Conservation (phyloP, 2,113 vertebrate species). For the Aegithalos caudatus region DNA sequence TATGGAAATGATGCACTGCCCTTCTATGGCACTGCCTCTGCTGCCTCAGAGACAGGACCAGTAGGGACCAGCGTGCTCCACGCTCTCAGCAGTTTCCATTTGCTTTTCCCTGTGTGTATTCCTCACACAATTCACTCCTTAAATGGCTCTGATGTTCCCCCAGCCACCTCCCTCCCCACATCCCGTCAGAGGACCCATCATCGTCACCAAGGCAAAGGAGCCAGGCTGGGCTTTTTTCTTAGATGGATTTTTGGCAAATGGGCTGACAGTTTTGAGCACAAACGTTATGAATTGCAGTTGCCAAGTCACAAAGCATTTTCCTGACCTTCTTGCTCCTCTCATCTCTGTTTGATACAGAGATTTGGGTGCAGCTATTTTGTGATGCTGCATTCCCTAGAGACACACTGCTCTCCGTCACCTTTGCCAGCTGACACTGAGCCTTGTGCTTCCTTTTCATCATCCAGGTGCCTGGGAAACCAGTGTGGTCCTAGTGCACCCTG, state of each 20-base stretch:
- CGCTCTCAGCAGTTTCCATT: neutral
- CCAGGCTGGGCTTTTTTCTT: neutral
- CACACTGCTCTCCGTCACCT: neutral
- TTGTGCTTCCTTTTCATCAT: neutral
- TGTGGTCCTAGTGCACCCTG: neutral
- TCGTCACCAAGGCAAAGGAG: neutral
- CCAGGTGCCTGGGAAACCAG: neutral
- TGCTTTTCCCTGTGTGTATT: neutral
- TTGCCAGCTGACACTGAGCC: neutral
- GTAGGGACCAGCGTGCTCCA: neutral
- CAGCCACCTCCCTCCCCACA: neutral
- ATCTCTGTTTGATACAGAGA: neutral
- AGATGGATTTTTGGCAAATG: constrained; percentile 33
- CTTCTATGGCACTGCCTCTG: neutral
- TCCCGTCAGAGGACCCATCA: neutral
- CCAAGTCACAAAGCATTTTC: constrained; percentile 44
- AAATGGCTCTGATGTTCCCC: neutral
- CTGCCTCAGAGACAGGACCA: neutral
- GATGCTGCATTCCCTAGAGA: neutral
- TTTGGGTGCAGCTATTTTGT: neutral
- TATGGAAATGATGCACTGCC: neutral
- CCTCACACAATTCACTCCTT: neutral
- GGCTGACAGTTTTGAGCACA: constrained; percentile 1
- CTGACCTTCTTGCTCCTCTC: neutral
- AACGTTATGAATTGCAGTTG: neutral